Evolutionary conservation across 1,140 invertebrate genomes (phyloP).

Genomic region (Mizuhopecten yessoensis): DNA sequence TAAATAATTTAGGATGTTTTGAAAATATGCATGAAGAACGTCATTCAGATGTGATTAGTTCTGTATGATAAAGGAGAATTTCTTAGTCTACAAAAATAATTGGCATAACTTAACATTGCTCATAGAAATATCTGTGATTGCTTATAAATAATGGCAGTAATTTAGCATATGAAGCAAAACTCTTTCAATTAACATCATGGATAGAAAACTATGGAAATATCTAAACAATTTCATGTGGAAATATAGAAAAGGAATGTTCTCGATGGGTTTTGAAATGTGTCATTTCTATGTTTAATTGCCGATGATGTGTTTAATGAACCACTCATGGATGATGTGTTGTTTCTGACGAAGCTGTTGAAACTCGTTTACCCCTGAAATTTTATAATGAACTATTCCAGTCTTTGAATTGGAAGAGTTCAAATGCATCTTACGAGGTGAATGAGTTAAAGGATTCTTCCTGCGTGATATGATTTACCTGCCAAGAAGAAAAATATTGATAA

Average conservation of each 20-base stretch:
- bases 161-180: not conserved
- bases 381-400: too few species aligned
- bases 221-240: not conserved
- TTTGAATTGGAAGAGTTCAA: too few species aligned
- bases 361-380: too few species aligned
- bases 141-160: not conserved
- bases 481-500: conserved; percentile 22
- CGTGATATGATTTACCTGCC: not conserved
- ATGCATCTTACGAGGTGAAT: too few species aligned
- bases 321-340: not conserved
- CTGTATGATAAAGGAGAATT: not conserved
- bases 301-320: not conserved
- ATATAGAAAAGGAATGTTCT: not conserved
- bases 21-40: not conserved
- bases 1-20: too few species aligned
- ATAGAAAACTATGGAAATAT: not conserved
- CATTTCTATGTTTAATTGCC: not conserved
- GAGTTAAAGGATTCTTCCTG: not conserved
- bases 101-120: not conserved
- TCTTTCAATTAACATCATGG: not conserved
- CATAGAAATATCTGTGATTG: not conserved
- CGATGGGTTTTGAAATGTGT: not conserved
- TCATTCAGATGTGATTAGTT: not conserved
- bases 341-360: not conserved
- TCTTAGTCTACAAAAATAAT: not conserved